Conservation (phyloP, 1,140 invertebrate species). For the Tenebrio molitor region DNA sequence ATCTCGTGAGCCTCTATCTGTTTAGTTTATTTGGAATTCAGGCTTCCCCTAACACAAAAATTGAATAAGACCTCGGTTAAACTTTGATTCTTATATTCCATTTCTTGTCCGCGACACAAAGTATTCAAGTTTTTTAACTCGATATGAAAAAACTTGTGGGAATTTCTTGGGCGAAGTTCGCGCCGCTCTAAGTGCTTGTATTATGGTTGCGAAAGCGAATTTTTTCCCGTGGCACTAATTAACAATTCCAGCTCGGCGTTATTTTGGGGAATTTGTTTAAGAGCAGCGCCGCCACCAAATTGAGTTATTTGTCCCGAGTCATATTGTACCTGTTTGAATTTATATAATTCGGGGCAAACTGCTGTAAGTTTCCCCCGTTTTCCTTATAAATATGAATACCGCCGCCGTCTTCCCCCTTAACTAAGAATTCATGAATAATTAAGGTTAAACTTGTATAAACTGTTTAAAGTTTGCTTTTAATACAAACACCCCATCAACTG, state of each 20-base stretch:
- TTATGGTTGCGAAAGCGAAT: too few species aligned
- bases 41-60: too few species aligned
- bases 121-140: too few species aligned
- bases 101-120: too few species aligned
- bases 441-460: constrained; percentile 39
- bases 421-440: constrained; percentile 39
- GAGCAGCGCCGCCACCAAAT: constrained; percentile 5
- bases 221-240: too few species aligned
- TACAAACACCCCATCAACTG: constrained; percentile 20
- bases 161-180: not conserved
- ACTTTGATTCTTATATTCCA: too few species aligned
- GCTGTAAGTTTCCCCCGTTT: constrained; percentile 27
- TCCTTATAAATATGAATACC: constrained; percentile 36
- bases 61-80: too few species aligned
- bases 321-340: constrained; percentile 36
- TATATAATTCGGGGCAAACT: constrained; percentile 15
- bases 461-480: constrained; percentile 38
- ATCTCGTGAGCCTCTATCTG: too few species aligned
- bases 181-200: too few species aligned
- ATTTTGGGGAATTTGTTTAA: constrained; percentile 14
- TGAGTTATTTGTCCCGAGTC: constrained; percentile 30
- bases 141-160: too few species aligned
- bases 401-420: constrained; percentile 19
- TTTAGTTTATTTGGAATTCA: too few species aligned
- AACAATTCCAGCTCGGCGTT: too few species aligned